These are phyloP conservation scores for Cancer borealis DNA, from an alignment of 2,888 invertebrate genomes.

Conservation along the genomic window DNA sequence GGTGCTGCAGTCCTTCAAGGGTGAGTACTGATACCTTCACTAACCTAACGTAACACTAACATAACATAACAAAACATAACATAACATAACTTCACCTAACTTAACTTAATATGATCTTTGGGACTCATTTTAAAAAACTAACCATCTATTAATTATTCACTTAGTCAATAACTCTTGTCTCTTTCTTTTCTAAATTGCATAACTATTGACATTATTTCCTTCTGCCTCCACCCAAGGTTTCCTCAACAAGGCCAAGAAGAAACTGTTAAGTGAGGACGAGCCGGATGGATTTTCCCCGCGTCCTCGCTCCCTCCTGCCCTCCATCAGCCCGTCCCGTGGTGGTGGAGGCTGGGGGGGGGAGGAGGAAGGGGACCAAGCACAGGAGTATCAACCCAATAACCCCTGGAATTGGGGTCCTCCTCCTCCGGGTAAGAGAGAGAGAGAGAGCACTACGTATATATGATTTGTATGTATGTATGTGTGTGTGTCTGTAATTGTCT, in stretches of 20 bases:
- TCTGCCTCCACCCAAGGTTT: conserved; percentile 79
- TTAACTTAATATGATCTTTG: too few species aligned
- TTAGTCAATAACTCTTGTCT: too few species aligned
- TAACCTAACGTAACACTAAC: too few species aligned
- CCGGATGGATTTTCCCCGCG: conserved; percentile 77
- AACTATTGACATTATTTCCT: not conserved
- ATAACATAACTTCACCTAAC: not conserved
- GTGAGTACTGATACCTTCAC: conserved; percentile 63
- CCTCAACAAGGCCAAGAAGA: conserved; percentile 92
- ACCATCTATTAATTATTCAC: too few species aligned
- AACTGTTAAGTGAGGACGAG: conserved; percentile 88
- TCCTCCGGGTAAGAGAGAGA: conserved; percentile 51
- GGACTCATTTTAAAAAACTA: too few species aligned
- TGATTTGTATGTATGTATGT: not conserved
- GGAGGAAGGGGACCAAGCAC: not conserved
- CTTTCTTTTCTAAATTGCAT: too few species aligned
- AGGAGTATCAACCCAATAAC: conserved; percentile 65
- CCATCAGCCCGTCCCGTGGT: not conserved
- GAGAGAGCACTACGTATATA: not conserved
- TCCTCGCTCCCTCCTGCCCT: not conserved
- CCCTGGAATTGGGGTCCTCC: conserved; percentile 75
- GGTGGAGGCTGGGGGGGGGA: not conserved
- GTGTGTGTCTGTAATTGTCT: not conserved
- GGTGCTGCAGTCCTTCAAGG: conserved; percentile 82
- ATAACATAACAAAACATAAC: too few species aligned